Conservation (phyloP, 2,888 invertebrate genomes). For the Cremastinae sp. region DNA sequence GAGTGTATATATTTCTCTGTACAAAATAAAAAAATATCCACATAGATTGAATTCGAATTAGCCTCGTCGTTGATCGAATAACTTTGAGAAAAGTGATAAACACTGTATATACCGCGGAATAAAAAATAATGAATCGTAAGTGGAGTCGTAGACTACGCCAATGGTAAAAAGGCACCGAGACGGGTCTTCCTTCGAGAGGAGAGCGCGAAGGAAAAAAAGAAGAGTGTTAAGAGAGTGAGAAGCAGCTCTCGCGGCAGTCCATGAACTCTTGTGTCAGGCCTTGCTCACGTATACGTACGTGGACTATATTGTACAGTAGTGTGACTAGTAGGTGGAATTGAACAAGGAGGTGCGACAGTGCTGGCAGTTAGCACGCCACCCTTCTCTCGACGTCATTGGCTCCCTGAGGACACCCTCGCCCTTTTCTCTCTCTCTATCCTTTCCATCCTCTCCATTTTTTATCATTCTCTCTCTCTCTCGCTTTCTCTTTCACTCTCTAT, state of each 20-base stretch:
- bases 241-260: slow-evolving; percentile 64
- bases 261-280: slow-evolving; percentile 63
- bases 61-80: background rate
- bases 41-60: background rate
- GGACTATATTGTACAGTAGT: slow-evolving; percentile 62
- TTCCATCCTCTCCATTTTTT: slow-evolving; percentile 34
- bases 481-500: slow-evolving; percentile 28
- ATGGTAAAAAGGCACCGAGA: slow-evolving; percentile 58
- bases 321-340: slow-evolving; percentile 51
- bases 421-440: slow-evolving; percentile 50
- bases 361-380: slow-evolving; percentile 63
- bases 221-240: slow-evolving; percentile 32
- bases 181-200: slow-evolving; percentile 62
- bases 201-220: slow-evolving; percentile 19
- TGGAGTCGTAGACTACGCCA: slow-evolving; percentile 56
- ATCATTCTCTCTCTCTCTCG: slow-evolving; percentile 30
- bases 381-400: slow-evolving; percentile 38
- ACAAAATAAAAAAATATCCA: background rate
- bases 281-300: slow-evolving; percentile 63
- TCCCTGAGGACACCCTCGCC: slow-evolving; percentile 39
- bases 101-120: too few species aligned
- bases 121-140: too few species aligned
- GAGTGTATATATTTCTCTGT: too few species aligned
- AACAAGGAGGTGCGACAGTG: slow-evolving; percentile 32
- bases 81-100: too few species aligned